Conservation (phyloP, 1,140 invertebrate species). For the Leptinotarsa defecta region DNA sequence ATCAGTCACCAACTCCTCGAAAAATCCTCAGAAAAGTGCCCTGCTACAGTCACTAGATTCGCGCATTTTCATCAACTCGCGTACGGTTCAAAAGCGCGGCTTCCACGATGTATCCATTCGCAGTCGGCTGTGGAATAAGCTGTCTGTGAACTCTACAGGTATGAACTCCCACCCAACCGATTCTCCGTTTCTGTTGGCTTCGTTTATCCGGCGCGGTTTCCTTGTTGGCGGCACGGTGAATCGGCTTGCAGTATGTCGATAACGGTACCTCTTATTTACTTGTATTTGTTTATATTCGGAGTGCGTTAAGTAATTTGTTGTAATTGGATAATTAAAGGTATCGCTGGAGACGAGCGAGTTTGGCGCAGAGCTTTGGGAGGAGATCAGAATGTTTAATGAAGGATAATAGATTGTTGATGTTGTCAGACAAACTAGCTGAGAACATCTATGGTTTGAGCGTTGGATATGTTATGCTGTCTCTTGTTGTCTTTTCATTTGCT, state of each 20-base stretch:
- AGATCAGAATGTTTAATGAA: too few relatives aligned
- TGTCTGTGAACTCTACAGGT: slow-evolving; percentile 46
- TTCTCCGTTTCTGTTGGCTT: slow-evolving; percentile 4
- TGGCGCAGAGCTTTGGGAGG: not conserved
- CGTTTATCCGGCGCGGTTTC: not conserved
- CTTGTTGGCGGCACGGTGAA: slow-evolving; percentile 6
- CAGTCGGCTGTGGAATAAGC: slow-evolving; percentile 12
- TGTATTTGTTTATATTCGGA: slow-evolving; percentile 19
- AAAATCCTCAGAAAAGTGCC: not conserved
- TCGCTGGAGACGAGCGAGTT: not conserved
- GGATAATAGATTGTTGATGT: too few relatives aligned
- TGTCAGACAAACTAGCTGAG: too few relatives aligned
- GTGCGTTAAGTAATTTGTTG: slow-evolving; percentile 19
- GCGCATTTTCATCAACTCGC: not conserved
- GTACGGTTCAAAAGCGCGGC: not conserved
- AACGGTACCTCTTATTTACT: not conserved
- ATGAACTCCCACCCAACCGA: slow-evolving; percentile 35
- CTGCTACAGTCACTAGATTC: not conserved
- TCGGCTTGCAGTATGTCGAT: slow-evolving; percentile 7
- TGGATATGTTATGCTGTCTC: too few relatives aligned
- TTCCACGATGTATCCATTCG: not conserved
- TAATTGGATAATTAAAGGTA: slow-evolving; percentile 7
- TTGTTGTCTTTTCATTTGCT: too few relatives aligned
- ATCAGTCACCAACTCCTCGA: not conserved
- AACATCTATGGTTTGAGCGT: too few relatives aligned